phyloP scores from a whole-genome alignment of 1,140 invertebrate species.

The Scaptomyza graminum region DNA sequence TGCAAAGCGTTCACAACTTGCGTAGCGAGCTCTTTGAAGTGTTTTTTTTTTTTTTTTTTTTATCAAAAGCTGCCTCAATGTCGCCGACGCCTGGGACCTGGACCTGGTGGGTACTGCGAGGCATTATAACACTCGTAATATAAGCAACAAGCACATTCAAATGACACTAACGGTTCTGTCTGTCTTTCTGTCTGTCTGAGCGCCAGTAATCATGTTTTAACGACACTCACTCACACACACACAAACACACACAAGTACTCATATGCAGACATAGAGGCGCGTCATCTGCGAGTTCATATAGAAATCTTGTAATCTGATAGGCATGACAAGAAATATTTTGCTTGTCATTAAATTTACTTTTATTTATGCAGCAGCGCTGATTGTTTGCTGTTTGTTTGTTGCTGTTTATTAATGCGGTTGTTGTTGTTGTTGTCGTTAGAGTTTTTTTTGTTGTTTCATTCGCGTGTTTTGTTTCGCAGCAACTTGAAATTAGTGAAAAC shows the following conservation, averaged over 20 bases:
- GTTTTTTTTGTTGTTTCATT: constrained; percentile 61
- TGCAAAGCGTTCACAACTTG: constrained; percentile 19
- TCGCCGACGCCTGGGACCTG: constrained; percentile 54
- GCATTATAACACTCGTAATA: constrained; percentile 66
- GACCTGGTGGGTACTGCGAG: constrained; percentile 45
- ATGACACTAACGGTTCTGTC: constrained; percentile 81
- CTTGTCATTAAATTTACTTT: constrained; percentile 82
- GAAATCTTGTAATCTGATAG: constrained; percentile 82
- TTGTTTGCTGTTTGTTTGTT: constrained; percentile 63
- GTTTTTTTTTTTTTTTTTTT: constrained; percentile 23
- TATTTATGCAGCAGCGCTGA: constrained; percentile 79
- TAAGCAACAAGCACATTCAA: constrained; percentile 73
- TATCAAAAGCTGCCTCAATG: constrained; percentile 45
- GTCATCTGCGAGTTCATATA: constrained; percentile 76
- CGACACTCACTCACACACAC: constrained; percentile 59
- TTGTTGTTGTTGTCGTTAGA: constrained; percentile 39
- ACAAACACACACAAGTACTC: constrained; percentile 24
- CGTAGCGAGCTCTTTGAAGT: constrained; percentile 46
- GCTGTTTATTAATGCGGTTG: constrained; percentile 59
- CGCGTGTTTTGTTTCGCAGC: constrained; percentile 78
- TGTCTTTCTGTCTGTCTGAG: constrained; percentile 48
- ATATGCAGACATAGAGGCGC: constrained; percentile 53
- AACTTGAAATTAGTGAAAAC: constrained; percentile 79
- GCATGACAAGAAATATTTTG: constrained; percentile 82
- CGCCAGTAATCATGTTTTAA: constrained; percentile 80